These are phyloP conservation scores for Actinemys pallida DNA, from an alignment of 2,113 vertebrate species.

Conservation along the genomic window DNA sequence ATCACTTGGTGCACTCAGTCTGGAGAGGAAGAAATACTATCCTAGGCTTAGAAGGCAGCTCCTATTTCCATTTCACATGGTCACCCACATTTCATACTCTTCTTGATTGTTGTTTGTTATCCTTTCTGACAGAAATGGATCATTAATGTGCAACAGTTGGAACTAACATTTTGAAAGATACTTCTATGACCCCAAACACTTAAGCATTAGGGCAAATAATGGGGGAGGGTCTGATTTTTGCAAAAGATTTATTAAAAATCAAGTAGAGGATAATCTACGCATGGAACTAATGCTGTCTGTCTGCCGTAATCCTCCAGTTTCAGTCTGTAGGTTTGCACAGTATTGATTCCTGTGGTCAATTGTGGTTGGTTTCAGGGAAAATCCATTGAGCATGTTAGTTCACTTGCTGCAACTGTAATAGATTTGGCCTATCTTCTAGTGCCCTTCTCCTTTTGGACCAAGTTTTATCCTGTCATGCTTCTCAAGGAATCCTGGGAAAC, in stretches of 20 bases:
- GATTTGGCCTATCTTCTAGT: background rate
- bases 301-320: background rate
- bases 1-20: background rate
- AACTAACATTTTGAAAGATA: background rate
- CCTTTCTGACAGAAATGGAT: background rate
- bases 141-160: background rate
- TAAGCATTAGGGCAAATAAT: background rate
- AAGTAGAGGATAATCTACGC: background rate
- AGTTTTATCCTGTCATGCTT: background rate
- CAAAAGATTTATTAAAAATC: background rate
- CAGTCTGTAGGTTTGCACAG: background rate
- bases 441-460: background rate
- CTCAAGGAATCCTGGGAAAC: background rate
- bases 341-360: background rate
- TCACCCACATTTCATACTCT: background rate
- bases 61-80: background rate
- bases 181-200: background rate
- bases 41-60: background rate
- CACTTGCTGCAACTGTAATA: background rate
- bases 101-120: background rate
- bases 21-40: background rate
- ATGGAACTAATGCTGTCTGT: background rate
- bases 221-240: background rate
- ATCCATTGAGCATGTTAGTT: fast-evolving
- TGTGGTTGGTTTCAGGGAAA: background rate